Base-by-base conservation (phyloP, 2,888 invertebrate genomes). In the Dastarcus helophoroides region DNA sequence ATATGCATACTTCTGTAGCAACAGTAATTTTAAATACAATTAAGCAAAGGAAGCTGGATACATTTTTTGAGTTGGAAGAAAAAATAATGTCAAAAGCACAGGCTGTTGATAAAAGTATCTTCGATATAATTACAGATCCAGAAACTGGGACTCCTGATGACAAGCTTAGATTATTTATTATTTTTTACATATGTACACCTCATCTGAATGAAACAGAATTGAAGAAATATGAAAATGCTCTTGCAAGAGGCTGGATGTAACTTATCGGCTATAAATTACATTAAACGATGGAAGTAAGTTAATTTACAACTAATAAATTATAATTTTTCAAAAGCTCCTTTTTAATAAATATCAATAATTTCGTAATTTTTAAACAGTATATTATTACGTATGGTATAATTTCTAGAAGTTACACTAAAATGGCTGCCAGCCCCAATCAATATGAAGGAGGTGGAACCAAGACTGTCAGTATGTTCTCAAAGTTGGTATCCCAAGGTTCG, bases 1-100 rank as follows among this genome's bases (percentile, higher is more conserved):
- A 98, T 55, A 90, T 95, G 86, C 98, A 99, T 58, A 98, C 94
- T 13, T 95, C 93, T 42, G 83, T 98, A 39, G 98, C 98, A 3
- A 98, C 97, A 63, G 79, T 79, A 7, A 81, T 89, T 43, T 62
- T 89, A 33, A 85, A 86, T 60, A 72, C 69, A 29, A 89, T 90
- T 25, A 90, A 94, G 67, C 76, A 79, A 1, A 70, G 95, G 30
- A 79, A 95, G 43, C 63, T 99, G 29, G 98, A 98, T 58, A 86
- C 90, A 1, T 90, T 89, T 54, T 98, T 98, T 56, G 98, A 99
- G 63, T 67, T 91, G 36, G 98, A 99, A 67, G 97, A 98, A 57
- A 97, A 95, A 62, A 79, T 98, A 26, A 89, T 97, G 86, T 86
- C 83, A 28, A 85, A 81, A 63, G 75, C 77, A 43, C 53, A 53